Percentiles rank a stretch among this genome's conserved stretches.
Conservation (phyloP, 2,113 vertebrate species). For the Nothoprocta perdicaria region DNA sequence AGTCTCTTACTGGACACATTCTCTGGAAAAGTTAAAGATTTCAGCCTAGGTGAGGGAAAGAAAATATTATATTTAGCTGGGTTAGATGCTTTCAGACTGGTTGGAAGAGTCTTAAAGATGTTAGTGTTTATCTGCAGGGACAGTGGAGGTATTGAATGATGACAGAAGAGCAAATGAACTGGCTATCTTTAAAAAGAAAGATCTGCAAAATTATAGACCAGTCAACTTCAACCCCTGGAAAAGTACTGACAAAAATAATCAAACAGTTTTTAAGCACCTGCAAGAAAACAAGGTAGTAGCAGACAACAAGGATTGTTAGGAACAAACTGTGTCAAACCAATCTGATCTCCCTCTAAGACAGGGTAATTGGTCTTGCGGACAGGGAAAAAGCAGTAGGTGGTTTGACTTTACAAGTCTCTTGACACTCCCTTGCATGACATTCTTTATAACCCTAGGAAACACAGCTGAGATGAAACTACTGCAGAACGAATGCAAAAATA, state of each 20-base stretch:
- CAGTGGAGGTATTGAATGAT: neutral
- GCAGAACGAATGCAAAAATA: constrained; percentile 32
- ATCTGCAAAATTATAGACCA: constrained; percentile 51
- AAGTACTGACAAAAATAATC: constrained; percentile 59
- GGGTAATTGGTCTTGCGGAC: constrained; percentile 45
- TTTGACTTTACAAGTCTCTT: constrained; percentile 37
- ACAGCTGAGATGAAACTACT: constrained; percentile 27
- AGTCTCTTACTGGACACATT: neutral
- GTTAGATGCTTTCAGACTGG: neutral
- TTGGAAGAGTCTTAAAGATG: constrained; percentile 6
- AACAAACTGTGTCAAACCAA: constrained; percentile 68
- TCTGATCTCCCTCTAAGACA: constrained; percentile 55
- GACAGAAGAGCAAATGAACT: neutral
- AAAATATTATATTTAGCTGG: constrained; percentile 13
- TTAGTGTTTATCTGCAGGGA: neutral
- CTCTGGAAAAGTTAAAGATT: constrained; percentile 12
- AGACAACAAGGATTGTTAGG: constrained; percentile 41
- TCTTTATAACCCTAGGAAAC: constrained; percentile 35
- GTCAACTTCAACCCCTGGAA: neutral
- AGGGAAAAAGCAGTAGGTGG: constrained; percentile 59
- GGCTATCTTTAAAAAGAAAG: constrained; percentile 33
- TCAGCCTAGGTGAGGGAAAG: neutral
- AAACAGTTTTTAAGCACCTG: constrained; percentile 28
- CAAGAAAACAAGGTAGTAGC: constrained; percentile 43
- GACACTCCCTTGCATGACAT: neutral